Evolutionary conservation across 2,797 vertebrate genomes (phyloP).

Genomic region (Sarcoramphus papa): DNA sequence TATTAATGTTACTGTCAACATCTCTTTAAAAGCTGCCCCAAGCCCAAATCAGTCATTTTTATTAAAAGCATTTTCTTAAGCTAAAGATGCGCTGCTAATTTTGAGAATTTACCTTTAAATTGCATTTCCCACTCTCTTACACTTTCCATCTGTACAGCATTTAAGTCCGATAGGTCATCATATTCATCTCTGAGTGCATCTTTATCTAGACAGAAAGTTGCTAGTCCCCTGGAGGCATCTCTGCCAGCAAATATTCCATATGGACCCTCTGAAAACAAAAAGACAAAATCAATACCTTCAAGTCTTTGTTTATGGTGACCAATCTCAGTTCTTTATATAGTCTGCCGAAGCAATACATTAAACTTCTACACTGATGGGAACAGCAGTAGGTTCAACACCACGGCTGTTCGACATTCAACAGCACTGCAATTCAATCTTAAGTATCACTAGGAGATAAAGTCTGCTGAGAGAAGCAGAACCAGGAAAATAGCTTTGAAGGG

Average conservation of each 20-base stretch:
- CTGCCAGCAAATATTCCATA: slow-evolving; percentile 98
- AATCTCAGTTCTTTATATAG: neutral
- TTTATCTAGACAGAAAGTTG: slow-evolving; percentile 97
- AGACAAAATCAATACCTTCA: slow-evolving; percentile 52
- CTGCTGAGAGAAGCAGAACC: slow-evolving; percentile 19
- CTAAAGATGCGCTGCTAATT: neutral
- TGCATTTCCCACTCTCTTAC: slow-evolving; percentile 99
- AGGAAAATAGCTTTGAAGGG: neutral
- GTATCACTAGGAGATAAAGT: neutral
- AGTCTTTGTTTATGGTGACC: neutral
- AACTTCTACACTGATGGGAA: neutral
- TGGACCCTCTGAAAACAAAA: slow-evolving; percentile 84
- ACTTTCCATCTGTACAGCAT: slow-evolving; percentile 98
- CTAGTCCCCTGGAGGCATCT: slow-evolving; percentile 95
- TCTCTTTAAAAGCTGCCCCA: neutral
- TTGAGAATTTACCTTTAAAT: slow-evolving; percentile 86
- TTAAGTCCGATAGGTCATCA: slow-evolving; percentile 96
- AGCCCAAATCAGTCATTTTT: neutral
- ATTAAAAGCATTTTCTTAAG: slow-evolving; percentile 2
- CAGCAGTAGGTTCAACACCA: neutral
- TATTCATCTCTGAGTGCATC: slow-evolving; percentile 94
- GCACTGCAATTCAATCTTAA: neutral
- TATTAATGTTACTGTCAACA: neutral
- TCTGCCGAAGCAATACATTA: neutral
- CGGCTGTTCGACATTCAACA: neutral